Conservation (phyloP, 2,888 invertebrate genomes). For the Drosophila kanekoi region DNA sequence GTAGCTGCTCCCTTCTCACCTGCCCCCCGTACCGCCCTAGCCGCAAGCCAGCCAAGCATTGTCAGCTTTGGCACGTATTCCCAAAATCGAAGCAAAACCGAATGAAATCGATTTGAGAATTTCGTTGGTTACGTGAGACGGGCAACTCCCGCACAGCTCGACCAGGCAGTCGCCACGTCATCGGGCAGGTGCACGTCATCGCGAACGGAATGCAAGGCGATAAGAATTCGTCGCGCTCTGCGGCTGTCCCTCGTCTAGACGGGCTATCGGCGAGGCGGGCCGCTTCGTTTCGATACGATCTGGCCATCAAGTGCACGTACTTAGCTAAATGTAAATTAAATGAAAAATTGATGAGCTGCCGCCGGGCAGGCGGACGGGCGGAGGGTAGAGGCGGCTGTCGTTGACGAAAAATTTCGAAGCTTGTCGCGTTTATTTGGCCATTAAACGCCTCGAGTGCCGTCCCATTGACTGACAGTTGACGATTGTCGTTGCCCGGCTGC, state of each 20-base stretch:
- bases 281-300: too few relatives aligned
- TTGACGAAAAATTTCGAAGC: constrained; percentile 31
- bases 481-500: constrained; percentile 73
- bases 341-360: constrained; percentile 79
- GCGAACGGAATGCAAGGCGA: constrained; percentile 74
- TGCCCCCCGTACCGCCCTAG: not conserved
- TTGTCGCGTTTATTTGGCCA: constrained; percentile 69
- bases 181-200: constrained; percentile 64
- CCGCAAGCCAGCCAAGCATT: constrained; percentile 30
- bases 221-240: constrained; percentile 72
- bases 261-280: not conserved
- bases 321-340: constrained; percentile 76
- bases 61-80: constrained; percentile 61
- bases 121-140: constrained; percentile 47
- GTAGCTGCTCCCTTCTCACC: constrained; percentile 14
- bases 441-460: constrained; percentile 68
- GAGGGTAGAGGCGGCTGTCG: constrained; percentile 17
- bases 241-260: constrained; percentile 38
- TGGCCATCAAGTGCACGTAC: constrained; percentile 36
- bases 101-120: constrained; percentile 38
- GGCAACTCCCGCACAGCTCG: constrained; percentile 2
- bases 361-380: constrained; percentile 8
- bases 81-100: constrained; percentile 38
- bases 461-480: constrained; percentile 67
- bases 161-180: constrained; percentile 34